phyloP scores from a whole-genome alignment of 2,888 invertebrate genomes.

The Agrochola lychnidis region DNA sequence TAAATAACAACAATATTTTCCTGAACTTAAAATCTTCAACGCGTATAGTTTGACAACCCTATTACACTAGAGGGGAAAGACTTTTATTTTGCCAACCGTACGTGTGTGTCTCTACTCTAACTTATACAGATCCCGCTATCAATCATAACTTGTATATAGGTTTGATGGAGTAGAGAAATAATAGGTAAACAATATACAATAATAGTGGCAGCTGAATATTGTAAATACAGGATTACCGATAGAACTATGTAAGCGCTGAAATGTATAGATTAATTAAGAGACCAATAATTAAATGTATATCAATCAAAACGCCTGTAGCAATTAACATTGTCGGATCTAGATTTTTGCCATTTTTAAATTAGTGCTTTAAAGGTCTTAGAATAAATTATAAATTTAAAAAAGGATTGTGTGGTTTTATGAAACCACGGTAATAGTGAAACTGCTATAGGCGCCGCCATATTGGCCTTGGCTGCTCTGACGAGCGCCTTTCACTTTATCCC shows the following conservation, averaged over 20 bases:
- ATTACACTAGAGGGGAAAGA: background rate
- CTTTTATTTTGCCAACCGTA: constrained; percentile 54
- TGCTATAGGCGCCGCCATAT: no score
- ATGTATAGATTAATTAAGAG: no score
- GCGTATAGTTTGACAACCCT: constrained; percentile 36
- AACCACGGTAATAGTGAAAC: no score
- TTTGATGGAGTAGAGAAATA: constrained; percentile 29
- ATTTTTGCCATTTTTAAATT: no score
- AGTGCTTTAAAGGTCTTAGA: no score
- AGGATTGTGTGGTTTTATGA: no score
- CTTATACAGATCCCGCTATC: constrained; percentile 46
- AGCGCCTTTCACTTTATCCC: no score
- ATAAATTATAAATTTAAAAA: no score
- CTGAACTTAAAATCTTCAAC: background rate
- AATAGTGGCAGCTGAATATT: background rate
- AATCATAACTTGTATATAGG: constrained; percentile 51
- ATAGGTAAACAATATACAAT: background rate
- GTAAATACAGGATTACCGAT: background rate
- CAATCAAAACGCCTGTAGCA: no score
- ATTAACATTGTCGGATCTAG: no score
- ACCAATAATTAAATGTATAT: no score
- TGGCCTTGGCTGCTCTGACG: no score
- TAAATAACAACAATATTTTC: background rate
- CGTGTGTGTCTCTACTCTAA: constrained; percentile 30
- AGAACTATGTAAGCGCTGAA: background rate